Evolutionary conservation across 1,140 invertebrate genomes (phyloP), one percentile per base, ranked within the genome.

Genomic region (Odontomachus brunneus): DNA sequence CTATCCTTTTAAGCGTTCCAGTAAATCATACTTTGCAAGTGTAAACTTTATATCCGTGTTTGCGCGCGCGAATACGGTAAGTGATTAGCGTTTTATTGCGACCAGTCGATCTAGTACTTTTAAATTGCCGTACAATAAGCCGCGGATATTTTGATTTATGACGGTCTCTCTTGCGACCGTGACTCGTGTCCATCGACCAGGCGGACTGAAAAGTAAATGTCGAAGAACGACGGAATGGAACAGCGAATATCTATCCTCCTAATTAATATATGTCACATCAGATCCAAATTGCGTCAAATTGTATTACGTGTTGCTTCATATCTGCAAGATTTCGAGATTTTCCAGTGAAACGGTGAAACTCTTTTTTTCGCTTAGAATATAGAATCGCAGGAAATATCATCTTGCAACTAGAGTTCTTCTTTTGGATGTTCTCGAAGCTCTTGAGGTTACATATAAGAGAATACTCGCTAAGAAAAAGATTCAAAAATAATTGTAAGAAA

Each of bases 11-110:
- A 67, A 80, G 33, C 75, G 75, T 51, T 59, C 44, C 22, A 29
- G 33, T 69, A 80, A 80, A 80, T 80, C 75, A 80, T 29, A 19
- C 51, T 80, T 78, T 69, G 57, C 63, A 63, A 11, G 29, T 55
- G 11, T 60, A 17, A 49, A 55, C 71, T 80, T 59, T 71, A 29
- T 57, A 22, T 17, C 3, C 38, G 9, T 44, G 2, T 3, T 44
- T 0, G 38, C 22, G 14, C 14, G 53, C 29, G 49, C 74, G 19
- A 67, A 48, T 55, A 66, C 2, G 15, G 14, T 44, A n/a, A 15
- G 7, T 17, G 63, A 69, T 78, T 78, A 67, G 63, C 33, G 38
- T 76, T 78, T 67, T 26, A 38, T 55, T 26, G 49, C 22, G 11
- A 44, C 7, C 38, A 7, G 3, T 44, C 38, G 38, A 1, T 51